Evolutionary conservation across 2,113 vertebrate genomes (phyloP).

Genomic region (Bubo scandiacus): DNA sequence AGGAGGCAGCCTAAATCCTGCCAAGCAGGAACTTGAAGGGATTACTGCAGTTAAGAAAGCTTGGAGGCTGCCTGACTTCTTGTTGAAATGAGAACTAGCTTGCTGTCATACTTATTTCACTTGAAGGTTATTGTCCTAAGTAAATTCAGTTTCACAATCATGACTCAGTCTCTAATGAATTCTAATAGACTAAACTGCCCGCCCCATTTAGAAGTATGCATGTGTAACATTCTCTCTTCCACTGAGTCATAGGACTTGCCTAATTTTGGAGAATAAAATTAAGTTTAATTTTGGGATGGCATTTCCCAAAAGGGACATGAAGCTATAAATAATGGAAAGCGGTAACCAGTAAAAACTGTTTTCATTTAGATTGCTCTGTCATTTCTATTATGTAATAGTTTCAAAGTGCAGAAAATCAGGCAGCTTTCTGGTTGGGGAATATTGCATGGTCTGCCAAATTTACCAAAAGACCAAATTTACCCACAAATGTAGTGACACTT

Average conservation of each 20-base stretch:
- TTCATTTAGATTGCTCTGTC: conserved; percentile 3
- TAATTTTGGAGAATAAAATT: conserved; percentile 65
- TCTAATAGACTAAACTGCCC: conserved; percentile 58
- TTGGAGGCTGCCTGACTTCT: not conserved
- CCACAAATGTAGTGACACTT: accelerated
- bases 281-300: conserved; percentile 62
- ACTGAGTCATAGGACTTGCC: conserved; percentile 53
- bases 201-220: conserved; percentile 51
- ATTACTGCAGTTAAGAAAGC: not conserved
- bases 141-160: conserved; percentile 53
- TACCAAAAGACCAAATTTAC: not conserved
- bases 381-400: conserved; percentile 24
- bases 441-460: not conserved
- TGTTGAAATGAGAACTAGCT: conserved; percentile 31
- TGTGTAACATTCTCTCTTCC: conserved; percentile 61
- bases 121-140: conserved; percentile 65
- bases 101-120: conserved; percentile 32
- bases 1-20: conserved; percentile 9
- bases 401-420: not conserved
- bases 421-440: not conserved
- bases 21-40: conserved; percentile 18
- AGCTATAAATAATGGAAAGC: conserved; percentile 52
- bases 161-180: conserved; percentile 65
- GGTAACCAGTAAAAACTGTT: not conserved
- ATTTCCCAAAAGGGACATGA: conserved; percentile 51